Evolutionary conservation across 2,113 vertebrate species (phyloP).

Genomic region (Ramphastos sulfuratus): DNA sequence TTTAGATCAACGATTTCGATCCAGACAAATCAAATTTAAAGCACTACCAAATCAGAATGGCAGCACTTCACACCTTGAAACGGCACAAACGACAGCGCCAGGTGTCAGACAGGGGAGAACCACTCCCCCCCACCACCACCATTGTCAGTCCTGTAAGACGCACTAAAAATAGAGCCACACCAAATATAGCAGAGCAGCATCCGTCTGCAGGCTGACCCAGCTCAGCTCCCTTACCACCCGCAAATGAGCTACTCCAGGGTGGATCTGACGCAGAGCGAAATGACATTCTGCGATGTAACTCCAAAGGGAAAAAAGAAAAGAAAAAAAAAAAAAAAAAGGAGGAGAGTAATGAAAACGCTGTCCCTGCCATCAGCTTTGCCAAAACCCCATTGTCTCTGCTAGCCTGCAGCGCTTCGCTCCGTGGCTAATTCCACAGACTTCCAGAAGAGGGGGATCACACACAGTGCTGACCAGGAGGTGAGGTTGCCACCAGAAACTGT

Average conservation of each 20-base stretch:
- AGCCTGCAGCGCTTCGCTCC: background rate
- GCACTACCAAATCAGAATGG: fast-evolving
- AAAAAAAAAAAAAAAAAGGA: too few relatives aligned
- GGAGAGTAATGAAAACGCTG: background rate
- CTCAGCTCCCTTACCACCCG: background rate
- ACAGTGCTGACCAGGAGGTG: constrained; percentile 13
- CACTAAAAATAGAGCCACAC: background rate
- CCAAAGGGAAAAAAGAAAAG: too few relatives aligned
- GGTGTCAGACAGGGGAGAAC: background rate
- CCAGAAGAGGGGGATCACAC: constrained; percentile 64
- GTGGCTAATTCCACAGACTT: background rate
- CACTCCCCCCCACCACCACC: too few relatives aligned
- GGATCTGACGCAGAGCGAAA: background rate
- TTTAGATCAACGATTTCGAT: background rate
- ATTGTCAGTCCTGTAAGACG: background rate
- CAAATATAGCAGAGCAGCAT: fast-evolving
- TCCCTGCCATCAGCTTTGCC: background rate
- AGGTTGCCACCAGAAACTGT: background rate
- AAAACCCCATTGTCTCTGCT: background rate
- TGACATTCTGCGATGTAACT: background rate
- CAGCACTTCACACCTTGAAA: background rate
- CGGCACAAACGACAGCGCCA: background rate
- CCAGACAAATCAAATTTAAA: background rate
- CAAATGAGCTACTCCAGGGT: fast-evolving
- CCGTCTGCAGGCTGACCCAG: fast-evolving